These are phyloP conservation scores for Enteromius argenteus DNA, from an alignment of 2,797 vertebrate genomes.

Conservation along the genomic window DNA sequence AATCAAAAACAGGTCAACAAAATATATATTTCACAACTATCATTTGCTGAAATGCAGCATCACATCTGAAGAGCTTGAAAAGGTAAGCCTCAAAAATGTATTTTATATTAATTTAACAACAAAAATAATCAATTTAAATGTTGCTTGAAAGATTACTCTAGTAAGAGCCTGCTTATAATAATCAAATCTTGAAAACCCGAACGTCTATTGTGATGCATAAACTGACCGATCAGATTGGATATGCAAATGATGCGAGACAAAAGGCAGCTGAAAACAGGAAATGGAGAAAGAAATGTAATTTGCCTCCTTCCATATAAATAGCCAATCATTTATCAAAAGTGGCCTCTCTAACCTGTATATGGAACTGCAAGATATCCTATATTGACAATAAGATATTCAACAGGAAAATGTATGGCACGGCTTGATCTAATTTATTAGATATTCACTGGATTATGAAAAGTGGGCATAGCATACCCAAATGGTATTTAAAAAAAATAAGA, in stretches of 20 bases:
- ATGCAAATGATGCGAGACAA: slow-evolving; percentile 18
- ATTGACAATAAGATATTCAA: slow-evolving; percentile 1
- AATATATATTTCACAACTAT: background rate
- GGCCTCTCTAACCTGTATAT: background rate
- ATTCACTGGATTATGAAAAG: slow-evolving; percentile 18
- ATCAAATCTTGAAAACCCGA: background rate
- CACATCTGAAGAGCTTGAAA: background rate
- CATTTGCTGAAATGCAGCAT: background rate
- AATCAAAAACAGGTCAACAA: background rate
- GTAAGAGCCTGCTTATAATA: background rate
- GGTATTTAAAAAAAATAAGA: background rate
- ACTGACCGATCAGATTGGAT: slow-evolving; percentile 6
- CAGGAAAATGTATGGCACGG: background rate
- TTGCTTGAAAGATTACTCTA: background rate
- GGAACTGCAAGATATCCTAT: background rate
- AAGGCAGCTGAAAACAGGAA: background rate
- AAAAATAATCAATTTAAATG: background rate
- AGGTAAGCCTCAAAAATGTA: background rate
- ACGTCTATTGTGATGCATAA: background rate
- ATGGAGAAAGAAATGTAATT: background rate
- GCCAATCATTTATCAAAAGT: slow-evolving; percentile 21
- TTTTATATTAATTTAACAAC: background rate
- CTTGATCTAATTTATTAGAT: slow-evolving; percentile 17
- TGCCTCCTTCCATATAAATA: background rate
- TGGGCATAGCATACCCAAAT: background rate